Evolutionary conservation across 2,797 vertebrate genomes (phyloP).

Genomic region (Enteromius argenteus): DNA sequence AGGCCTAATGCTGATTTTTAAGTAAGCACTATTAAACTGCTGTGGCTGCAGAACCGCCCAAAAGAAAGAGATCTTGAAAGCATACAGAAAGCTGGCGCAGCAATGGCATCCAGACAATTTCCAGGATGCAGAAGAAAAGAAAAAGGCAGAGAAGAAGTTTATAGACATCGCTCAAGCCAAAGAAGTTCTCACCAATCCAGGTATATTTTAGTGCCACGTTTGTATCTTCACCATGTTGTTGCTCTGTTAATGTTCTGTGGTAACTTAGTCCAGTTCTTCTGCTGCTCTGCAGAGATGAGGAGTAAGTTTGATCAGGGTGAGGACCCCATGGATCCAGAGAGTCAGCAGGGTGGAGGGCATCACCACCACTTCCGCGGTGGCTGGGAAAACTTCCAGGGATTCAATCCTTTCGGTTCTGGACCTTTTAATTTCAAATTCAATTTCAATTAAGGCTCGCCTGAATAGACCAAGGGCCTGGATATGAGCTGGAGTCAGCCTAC

Average conservation of each 20-base stretch:
- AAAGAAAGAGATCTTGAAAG: slow-evolving; percentile 98
- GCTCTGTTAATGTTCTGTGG: neutral
- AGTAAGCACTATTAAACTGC: neutral
- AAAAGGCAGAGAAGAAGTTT: slow-evolving; percentile 95
- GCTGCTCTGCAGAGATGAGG: slow-evolving; percentile 85
- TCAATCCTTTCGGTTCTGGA: slow-evolving; percentile 96
- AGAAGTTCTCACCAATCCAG: slow-evolving; percentile 97
- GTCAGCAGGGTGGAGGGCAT: slow-evolving; percentile 85
- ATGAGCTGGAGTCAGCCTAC: neutral
- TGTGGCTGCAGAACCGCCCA: slow-evolving; percentile 86
- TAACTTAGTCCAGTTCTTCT: neutral
- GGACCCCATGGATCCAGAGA: slow-evolving; percentile 95
- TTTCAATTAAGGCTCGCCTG: slow-evolving; percentile 81
- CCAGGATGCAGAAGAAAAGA: slow-evolving; percentile 92
- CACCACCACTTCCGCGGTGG: slow-evolving; percentile 87
- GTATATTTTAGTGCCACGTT: slow-evolving; percentile 68
- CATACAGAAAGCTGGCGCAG: slow-evolving; percentile 94
- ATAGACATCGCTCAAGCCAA: slow-evolving; percentile 98
- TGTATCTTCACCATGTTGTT: neutral
- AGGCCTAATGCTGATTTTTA: neutral
- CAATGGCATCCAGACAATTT: slow-evolving; percentile 99
- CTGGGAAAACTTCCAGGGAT: slow-evolving; percentile 92
- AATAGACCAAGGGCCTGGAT: neutral
- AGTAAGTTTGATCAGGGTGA: slow-evolving; percentile 94
- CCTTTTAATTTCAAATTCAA: slow-evolving; percentile 96